Conservation (phyloP, 2,888 invertebrate genomes). For the Rhagophthalmus giganteus region DNA sequence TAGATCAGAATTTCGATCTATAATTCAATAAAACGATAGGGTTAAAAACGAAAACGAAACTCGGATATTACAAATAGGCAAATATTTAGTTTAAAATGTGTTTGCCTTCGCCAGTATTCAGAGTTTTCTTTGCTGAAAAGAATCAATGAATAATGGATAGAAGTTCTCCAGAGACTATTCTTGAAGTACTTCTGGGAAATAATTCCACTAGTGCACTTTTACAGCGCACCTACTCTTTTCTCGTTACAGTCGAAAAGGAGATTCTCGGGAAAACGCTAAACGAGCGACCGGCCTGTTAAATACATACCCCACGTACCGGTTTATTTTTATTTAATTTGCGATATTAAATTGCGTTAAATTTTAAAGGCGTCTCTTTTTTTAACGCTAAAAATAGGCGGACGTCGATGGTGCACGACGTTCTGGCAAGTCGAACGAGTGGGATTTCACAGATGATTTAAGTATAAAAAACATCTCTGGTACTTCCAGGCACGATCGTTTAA, state of each 20-base stretch:
- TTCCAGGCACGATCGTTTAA: slow-evolving; percentile 11
- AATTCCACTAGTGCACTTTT: slow-evolving; percentile 45
- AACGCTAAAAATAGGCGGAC: too few relatives aligned
- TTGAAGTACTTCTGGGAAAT: slow-evolving; percentile 43
- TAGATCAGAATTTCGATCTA: too few relatives aligned
- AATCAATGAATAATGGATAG: slow-evolving; percentile 48
- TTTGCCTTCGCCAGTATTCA: slow-evolving; percentile 35
- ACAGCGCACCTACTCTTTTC: slow-evolving; percentile 36
- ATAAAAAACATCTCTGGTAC: slow-evolving; percentile 8
- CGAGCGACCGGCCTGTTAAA: slow-evolving; percentile 25
- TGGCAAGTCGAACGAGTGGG: neutral
- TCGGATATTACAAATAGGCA: slow-evolving; percentile 37
- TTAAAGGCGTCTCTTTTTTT: too few relatives aligned
- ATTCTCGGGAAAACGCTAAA: slow-evolving; percentile 27
- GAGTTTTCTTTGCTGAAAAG: slow-evolving; percentile 36
- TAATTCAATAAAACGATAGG: too few relatives aligned
- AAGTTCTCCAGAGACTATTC: slow-evolving; percentile 44
- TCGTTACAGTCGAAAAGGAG: slow-evolving; percentile 23
- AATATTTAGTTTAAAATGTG: slow-evolving; percentile 39
- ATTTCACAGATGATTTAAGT: slow-evolving; percentile 8
- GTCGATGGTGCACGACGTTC: too few relatives aligned
- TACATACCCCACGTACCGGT: too few relatives aligned
- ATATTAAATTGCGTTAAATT: too few relatives aligned
- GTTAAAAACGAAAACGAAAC: too few relatives aligned
- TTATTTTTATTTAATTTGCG: too few relatives aligned